These are phyloP conservation scores for Clarias fuscus DNA, from an alignment of 2,797 vertebrate species.

Conservation along the genomic window DNA sequence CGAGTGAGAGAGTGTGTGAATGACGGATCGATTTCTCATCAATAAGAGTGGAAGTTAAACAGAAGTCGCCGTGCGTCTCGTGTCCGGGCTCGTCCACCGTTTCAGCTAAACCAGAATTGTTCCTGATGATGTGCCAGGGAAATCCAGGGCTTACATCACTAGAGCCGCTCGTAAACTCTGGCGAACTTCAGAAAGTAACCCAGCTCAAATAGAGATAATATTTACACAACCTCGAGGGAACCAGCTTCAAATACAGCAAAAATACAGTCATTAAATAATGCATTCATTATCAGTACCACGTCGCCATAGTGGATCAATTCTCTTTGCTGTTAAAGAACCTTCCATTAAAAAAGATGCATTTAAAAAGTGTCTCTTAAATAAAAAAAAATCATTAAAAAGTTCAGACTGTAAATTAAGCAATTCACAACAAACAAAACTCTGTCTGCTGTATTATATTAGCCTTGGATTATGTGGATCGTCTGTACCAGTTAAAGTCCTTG, in stretches of 20 bases:
- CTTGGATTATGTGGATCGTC: neutral
- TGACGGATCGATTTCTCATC: neutral
- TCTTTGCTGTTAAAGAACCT: neutral
- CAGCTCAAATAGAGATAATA: constrained; percentile 1
- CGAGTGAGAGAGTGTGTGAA: no score
- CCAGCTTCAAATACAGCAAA: neutral
- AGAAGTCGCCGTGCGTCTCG: neutral
- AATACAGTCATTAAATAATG: neutral
- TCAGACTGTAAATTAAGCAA: no score
- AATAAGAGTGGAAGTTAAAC: neutral
- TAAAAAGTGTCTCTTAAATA: no score
- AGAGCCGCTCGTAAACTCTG: neutral
- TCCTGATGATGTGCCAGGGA: neutral
- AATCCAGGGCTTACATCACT: neutral
- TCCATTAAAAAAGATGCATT: no score
- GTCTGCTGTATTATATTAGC: neutral
- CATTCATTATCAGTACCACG: neutral
- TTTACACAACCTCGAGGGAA: constrained; percentile 13
- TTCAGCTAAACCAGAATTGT: neutral
- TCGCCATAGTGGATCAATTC: no score
- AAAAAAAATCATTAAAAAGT: no score
- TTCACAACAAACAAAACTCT: no score
- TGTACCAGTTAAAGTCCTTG: neutral
- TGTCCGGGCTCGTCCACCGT: neutral
- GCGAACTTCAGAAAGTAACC: neutral